phyloP scores from a whole-genome alignment of 2,888 invertebrate genomes.

The Cataglyphis livida region DNA sequence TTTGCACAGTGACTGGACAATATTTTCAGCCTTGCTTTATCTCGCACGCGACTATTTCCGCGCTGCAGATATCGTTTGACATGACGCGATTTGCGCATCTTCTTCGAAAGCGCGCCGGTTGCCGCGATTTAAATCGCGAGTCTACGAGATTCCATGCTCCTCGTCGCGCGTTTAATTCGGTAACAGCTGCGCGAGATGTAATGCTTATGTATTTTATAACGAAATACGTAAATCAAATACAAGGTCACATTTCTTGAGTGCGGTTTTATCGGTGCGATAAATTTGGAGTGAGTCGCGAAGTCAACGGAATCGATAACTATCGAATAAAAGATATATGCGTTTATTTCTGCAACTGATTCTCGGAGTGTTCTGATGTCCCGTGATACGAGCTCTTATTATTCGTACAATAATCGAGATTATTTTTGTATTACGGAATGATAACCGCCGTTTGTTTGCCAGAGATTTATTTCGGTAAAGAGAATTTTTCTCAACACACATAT shows the following conservation, averaged over 20 bases:
- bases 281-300: conserved; percentile 12
- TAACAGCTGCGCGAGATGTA: neutral
- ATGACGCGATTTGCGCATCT: conserved; percentile 4
- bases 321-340: neutral
- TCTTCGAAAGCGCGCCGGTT: neutral
- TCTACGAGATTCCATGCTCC: neutral
- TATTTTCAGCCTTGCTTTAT: conserved; percentile 39
- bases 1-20: conserved; percentile 42
- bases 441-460: neutral
- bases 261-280: conserved; percentile 20
- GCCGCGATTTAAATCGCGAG: neutral
- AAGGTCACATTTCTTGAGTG: neutral
- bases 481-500: neutral
- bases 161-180: neutral
- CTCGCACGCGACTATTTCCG: neutral
- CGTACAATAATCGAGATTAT: neutral
- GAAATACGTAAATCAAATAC: neutral
- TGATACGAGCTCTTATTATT: no score
- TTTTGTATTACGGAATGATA: neutral
- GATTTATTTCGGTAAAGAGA: neutral
- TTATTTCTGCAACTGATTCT: neutral
- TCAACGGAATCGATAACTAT: neutral
- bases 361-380: no score
- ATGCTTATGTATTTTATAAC: neutral
- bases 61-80: neutral